phyloP scores from a whole-genome alignment of 1,140 invertebrate genomes.

The Pseudomyrmex dendroicus region DNA sequence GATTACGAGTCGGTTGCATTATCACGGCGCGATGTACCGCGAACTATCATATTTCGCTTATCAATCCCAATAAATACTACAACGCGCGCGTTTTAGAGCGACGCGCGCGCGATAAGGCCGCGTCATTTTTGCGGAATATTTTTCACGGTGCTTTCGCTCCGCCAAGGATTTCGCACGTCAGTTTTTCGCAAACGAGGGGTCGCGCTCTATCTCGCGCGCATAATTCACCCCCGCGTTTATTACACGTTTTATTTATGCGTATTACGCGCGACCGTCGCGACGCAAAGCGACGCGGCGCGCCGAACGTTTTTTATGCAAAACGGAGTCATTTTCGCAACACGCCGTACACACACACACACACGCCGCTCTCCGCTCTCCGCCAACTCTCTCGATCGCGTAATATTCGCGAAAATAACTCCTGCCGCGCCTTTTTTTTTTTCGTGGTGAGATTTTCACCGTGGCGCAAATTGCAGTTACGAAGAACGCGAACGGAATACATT shows the following conservation, averaged over 20 bases:
- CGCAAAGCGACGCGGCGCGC: neutral
- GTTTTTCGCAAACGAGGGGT: slow-evolving; percentile 20
- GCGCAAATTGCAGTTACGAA: slow-evolving; percentile 43
- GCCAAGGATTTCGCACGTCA: slow-evolving; percentile 23
- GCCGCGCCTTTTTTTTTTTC: slow-evolving; percentile 1
- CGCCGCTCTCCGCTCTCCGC: neutral
- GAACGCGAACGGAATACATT: slow-evolving; percentile 51
- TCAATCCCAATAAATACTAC: slow-evolving; percentile 31
- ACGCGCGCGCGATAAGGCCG: slow-evolving; percentile 12
- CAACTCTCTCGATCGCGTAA: slow-evolving; percentile 50
- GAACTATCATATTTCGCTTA: slow-evolving; percentile 15
- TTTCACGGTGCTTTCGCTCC: slow-evolving; percentile 14
- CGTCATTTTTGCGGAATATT: slow-evolving; percentile 11
- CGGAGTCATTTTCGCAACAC: slow-evolving; percentile 42
- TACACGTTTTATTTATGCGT: slow-evolving; percentile 54
- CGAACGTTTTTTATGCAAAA: slow-evolving; percentile 38
- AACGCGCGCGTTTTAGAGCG: neutral
- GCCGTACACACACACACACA: neutral
- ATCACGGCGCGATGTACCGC: slow-evolving; percentile 15
- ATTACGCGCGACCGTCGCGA: slow-evolving; percentile 36
- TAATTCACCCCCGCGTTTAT: slow-evolving; percentile 56
- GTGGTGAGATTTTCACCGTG: slow-evolving; percentile 39
- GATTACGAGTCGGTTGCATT: slow-evolving; percentile 6
- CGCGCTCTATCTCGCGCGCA: slow-evolving; percentile 45
- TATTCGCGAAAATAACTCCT: slow-evolving; percentile 56